Percentiles rank a stretch among this genome's conserved stretches.
Evolutionary conservation across 1,140 invertebrate genomes (phyloP).

Genomic region (Myzus persicae): DNA sequence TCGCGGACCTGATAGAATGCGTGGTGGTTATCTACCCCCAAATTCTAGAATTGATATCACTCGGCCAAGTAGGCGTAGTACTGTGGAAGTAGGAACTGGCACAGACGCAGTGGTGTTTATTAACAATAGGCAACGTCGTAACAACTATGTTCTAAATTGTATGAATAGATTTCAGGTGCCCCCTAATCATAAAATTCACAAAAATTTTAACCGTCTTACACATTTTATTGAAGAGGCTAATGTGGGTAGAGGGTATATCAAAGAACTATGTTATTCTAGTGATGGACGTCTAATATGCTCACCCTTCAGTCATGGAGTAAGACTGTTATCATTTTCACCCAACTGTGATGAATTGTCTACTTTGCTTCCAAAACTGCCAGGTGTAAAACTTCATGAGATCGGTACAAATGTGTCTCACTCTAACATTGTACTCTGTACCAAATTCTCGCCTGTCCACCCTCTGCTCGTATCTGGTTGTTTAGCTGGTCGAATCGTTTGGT

Average conservation of each 20-base stretch:
- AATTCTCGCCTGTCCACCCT: slow-evolving; percentile 86
- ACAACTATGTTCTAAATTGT: neutral
- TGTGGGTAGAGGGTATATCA: slow-evolving; percentile 73
- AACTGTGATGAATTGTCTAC: slow-evolving; percentile 81
- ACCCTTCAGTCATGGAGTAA: slow-evolving; percentile 83
- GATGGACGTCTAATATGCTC: slow-evolving; percentile 90
- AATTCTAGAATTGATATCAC: slow-evolving; percentile 7
- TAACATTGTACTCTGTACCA: slow-evolving; percentile 88
- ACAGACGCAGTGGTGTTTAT: slow-evolving; percentile 15
- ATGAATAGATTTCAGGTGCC: slow-evolving; percentile 52
- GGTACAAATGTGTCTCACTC: slow-evolving; percentile 77
- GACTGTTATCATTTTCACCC: slow-evolving; percentile 81
- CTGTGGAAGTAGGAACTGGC: neutral
- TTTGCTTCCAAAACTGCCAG: slow-evolving; percentile 68
- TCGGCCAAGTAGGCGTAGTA: neutral
- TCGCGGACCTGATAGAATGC: neutral
- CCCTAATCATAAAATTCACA: slow-evolving; percentile 61
- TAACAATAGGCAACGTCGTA: neutral
- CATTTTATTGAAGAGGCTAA: slow-evolving; percentile 89
- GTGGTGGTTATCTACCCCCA: neutral
- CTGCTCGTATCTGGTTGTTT: slow-evolving; percentile 88
- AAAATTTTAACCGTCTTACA: slow-evolving; percentile 80
- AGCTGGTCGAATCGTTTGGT: slow-evolving; percentile 86
- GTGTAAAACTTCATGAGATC: slow-evolving; percentile 69
- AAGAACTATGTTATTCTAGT: slow-evolving; percentile 86